phyloP scores from a whole-genome alignment of 1,140 invertebrate species.

The Myzus persicae region DNA sequence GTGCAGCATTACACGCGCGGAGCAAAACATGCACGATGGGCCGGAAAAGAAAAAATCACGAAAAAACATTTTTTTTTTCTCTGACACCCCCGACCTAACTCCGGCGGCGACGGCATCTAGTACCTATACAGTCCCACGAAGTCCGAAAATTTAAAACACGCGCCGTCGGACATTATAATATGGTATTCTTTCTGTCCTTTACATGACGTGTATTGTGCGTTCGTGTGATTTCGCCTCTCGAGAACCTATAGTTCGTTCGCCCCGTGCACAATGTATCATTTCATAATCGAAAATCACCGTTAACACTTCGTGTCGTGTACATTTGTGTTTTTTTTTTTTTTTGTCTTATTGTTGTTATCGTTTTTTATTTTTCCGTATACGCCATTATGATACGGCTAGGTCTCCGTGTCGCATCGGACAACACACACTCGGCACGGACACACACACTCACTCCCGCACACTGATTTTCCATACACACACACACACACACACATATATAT shows the following conservation, averaged over 20 bases:
- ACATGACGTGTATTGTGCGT: neutral
- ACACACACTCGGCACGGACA: neutral
- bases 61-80: neutral
- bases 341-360: neutral
- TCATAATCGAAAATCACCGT: slow-evolving; percentile 56
- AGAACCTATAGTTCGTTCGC: slow-evolving; percentile 11
- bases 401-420: neutral
- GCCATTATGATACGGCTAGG: too few relatives aligned
- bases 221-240: neutral
- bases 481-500: neutral
- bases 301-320: slow-evolving; percentile 34
- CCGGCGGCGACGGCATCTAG: neutral
- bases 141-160: neutral
- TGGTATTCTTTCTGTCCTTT: neutral
- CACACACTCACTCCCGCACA: neutral
- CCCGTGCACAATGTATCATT: slow-evolving; percentile 4
- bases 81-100: neutral
- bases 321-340: neutral
- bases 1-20: neutral
- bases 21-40: neutral
- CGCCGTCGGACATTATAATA: neutral
- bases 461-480: neutral
- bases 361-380: neutral
- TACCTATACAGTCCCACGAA: neutral
- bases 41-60: neutral